These are phyloP conservation scores for Acanthosepion lycidas DNA, from an alignment of 2,888 invertebrate species.

Conservation along the genomic window DNA sequence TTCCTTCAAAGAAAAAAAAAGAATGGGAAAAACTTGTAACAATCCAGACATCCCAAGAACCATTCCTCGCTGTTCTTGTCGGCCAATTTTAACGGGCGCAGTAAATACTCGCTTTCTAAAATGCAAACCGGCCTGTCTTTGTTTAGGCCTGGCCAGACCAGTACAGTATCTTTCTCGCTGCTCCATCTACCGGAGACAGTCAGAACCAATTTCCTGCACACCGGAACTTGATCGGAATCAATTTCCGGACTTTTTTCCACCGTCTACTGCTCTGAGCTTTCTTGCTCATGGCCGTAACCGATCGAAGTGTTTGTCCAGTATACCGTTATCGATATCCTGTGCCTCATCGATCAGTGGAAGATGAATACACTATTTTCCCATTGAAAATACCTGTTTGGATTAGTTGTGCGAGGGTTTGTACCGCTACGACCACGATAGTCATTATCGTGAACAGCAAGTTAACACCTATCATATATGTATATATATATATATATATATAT, in stretches of 20 bases:
- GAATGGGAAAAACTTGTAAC: neutral
- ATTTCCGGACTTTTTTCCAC: neutral
- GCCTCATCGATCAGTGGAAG: neutral
- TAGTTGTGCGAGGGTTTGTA: too few species aligned
- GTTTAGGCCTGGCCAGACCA: neutral
- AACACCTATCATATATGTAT: too few species aligned
- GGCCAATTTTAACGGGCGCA: neutral
- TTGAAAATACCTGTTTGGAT: neutral
- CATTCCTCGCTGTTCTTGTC: neutral
- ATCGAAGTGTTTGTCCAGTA: constrained; percentile 21
- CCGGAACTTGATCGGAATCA: neutral
- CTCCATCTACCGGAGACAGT: neutral
- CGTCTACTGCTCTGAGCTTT: neutral
- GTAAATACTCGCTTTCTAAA: neutral
- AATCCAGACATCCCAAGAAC: neutral
- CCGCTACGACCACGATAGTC: too few species aligned
- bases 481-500: too few species aligned
- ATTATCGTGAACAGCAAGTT: too few species aligned
- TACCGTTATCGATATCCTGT: neutral
- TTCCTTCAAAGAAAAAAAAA: too few species aligned
- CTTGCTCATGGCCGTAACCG: constrained; percentile 10
- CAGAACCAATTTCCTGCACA: neutral
- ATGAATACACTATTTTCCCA: neutral
- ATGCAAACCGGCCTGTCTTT: neutral
- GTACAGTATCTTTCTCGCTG: neutral